Percentiles rank a stretch among this genome's conserved stretches.
Conservation (phyloP, 2,797 vertebrate species). For the Rhinogobio ventralis region DNA sequence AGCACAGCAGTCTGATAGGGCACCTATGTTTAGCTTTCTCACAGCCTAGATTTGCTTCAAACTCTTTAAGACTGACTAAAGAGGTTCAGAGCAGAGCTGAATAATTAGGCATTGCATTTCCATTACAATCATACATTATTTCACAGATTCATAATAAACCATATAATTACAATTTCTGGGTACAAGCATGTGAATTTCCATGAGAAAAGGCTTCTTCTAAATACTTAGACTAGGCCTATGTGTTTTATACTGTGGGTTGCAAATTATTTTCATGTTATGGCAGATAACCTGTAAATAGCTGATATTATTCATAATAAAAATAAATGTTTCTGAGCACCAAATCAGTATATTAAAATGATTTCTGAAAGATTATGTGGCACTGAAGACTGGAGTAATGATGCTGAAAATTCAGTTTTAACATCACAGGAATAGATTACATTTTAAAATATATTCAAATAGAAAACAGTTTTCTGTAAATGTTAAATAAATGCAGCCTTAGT, state of each 20-base stretch:
- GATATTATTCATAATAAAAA: background rate
- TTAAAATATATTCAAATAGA: background rate
- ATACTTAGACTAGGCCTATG: background rate
- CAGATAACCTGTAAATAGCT: background rate
- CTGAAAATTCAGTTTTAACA: background rate
- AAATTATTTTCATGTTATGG: background rate
- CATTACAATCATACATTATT: background rate
- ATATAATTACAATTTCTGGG: background rate
- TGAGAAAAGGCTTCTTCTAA: background rate
- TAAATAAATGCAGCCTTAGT: background rate
- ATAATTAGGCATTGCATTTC: background rate
- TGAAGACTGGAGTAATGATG: background rate
- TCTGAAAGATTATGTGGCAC: background rate
- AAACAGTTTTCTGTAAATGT: background rate
- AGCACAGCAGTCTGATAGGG: conserved; percentile 44
- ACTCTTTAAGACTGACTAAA: conserved; percentile 24
- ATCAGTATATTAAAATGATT: background rate
- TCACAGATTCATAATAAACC: conserved; percentile 6
- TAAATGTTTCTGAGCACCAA: background rate
- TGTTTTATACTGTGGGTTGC: background rate
- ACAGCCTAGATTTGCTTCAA: conserved; percentile 36
- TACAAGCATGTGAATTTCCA: background rate
- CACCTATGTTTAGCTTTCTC: conserved; percentile 35
- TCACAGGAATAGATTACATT: too few relatives aligned
- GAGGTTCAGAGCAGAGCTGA: conserved; percentile 6